Base-by-base conservation (phyloP, 2,888 invertebrate species). In the Reticulitermes lucifugus region DNA sequence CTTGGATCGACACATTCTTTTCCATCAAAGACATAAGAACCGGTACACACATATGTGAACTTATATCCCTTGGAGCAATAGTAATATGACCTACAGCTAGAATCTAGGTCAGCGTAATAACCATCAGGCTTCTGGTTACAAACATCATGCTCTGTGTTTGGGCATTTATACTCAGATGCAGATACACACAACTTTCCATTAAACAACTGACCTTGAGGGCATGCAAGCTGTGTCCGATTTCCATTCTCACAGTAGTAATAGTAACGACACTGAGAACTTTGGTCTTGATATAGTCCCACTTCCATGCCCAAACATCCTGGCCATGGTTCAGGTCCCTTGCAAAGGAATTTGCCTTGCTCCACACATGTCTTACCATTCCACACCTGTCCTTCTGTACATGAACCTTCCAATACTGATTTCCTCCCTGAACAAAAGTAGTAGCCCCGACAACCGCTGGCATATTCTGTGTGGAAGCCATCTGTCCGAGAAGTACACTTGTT, bases 41-140 rank as follows among this genome's bases (percentile, higher is more conserved):
- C 89, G 0, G 92, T 90, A 87, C 94, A 94, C 70, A 93, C 91
- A 89, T 93, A 93, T 41, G 92, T 92, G n/a, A 93, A 92, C 88
- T 93, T 93, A 87, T 92, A 91, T 2, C 93, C 93, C 85, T 90
- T 90, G 35, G 91, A 90, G 89, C 94, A 94, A 88, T 92, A 92
- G 89, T 92, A 93, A 90, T 93, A 94, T 21, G 93, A 92, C 79
- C 93, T 92, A 88, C 94, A 94, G 3, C 93, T 93, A 1, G 92
- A 91, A 43, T 88, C 89, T 9, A 87, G 85, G 86, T 91, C 90
- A 10, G 92, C 91, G 89, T 93, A 93, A 84, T 93, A 92, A 0
- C 94, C 94, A 88, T 94, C 93, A 18, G 91, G 88, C 71, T 92
- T 92, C 3, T 91, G 91, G 86, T 90, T 91, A 89, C 94, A 94